Evolutionary conservation across 1,140 invertebrate genomes (phyloP).

Genomic region (Brachionus angularis): DNA sequence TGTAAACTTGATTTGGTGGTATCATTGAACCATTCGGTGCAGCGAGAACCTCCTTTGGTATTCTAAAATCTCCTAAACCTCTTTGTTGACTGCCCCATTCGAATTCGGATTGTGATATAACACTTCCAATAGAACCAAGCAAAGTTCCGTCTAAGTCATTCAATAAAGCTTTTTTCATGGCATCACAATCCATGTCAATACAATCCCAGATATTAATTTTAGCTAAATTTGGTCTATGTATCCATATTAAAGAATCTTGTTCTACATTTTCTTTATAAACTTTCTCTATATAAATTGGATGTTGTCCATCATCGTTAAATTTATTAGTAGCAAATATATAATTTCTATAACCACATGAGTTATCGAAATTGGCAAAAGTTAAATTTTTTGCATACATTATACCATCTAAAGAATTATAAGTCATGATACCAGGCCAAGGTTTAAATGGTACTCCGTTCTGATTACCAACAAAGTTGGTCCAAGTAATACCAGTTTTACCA

Average conservation of each 20-base stretch:
- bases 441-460: conserved; percentile 49
- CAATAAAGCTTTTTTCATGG: conserved; percentile 50
- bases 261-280: neutral
- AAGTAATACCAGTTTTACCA: conserved; percentile 46
- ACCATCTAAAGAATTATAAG: neutral
- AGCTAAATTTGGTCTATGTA: conserved; percentile 15
- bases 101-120: conserved; percentile 51
- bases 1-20: conserved; percentile 46
- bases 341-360: neutral
- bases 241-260: conserved; percentile 18
- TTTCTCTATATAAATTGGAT: conserved; percentile 20
- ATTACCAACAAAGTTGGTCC: conserved; percentile 47
- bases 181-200: conserved; percentile 57
- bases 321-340: neutral
- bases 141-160: conserved; percentile 52
- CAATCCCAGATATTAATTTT: conserved; percentile 42
- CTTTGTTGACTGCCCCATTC: conserved; percentile 50
- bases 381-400: neutral
- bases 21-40: conserved; percentile 48
- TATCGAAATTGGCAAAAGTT: conserved; percentile 13
- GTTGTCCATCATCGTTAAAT: conserved; percentile 35
- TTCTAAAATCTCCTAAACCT: conserved; percentile 54
- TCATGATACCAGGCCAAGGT: conserved; percentile 44
- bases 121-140: conserved; percentile 46
- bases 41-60: conserved; percentile 51